These are phyloP conservation scores for Aphidius ervi DNA, from an alignment of 1,140 invertebrate species.

Conservation along the genomic window DNA sequence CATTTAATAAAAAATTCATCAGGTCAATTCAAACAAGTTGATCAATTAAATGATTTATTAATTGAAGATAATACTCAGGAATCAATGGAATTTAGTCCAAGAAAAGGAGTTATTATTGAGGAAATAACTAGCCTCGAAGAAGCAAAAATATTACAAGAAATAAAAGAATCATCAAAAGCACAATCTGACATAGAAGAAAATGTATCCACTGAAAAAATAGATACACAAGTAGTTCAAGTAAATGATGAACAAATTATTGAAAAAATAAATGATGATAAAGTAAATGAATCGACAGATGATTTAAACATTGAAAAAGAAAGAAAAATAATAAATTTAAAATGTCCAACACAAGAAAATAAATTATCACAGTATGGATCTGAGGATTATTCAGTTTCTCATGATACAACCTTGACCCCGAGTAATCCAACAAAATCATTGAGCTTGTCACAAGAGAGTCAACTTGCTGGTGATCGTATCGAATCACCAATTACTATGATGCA, in stretches of 20 bases:
- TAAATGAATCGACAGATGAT: not conserved
- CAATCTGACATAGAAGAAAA: not conserved
- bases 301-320: not conserved
- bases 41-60: not conserved
- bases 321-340: conserved; percentile 16
- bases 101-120: conserved; percentile 40
- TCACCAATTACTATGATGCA: conserved; percentile 31
- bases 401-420: conserved; percentile 17
- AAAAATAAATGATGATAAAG: not conserved
- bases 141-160: conserved; percentile 8
- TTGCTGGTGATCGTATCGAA: conserved; percentile 19
- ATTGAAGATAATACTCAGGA: conserved; percentile 6
- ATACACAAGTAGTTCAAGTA: not conserved
- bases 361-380: conserved; percentile 28
- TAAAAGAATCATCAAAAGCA: not conserved
- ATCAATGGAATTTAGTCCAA: not conserved
- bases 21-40: not conserved
- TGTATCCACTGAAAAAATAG: not conserved
- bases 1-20: not conserved
- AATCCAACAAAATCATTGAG: conserved; percentile 19
- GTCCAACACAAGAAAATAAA: conserved; percentile 28
- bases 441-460: conserved; percentile 26
- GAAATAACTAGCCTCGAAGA: conserved; percentile 39
- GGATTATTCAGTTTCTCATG: conserved; percentile 5
- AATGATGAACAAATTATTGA: conserved; percentile 7